A percentile compares a stretch with the other conserved stretches of the same genome.
Conservation (phyloP, 2,888 invertebrate species). For the Troglohyphantes excavatus region DNA sequence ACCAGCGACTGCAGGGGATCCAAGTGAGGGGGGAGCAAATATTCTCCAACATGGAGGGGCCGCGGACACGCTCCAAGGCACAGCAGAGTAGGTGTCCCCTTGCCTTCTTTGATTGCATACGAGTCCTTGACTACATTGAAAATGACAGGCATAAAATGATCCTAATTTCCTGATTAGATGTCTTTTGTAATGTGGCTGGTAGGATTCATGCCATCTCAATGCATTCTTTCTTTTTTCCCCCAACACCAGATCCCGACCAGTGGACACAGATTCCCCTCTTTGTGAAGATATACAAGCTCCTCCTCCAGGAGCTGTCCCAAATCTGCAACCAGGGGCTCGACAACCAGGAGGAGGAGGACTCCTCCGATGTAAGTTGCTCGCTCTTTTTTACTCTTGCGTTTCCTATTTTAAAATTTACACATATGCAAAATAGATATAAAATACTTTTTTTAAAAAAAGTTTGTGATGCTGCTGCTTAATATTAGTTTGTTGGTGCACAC, state of each 20-base stretch:
- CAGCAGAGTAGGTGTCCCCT: conserved; percentile 82
- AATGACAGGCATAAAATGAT: too few species aligned
- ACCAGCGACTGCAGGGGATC: conserved; percentile 85
- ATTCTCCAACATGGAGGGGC: conserved; percentile 80
- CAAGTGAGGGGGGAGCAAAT: conserved; percentile 86
- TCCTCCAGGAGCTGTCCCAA: conserved; percentile 87
- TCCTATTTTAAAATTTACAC: neutral
- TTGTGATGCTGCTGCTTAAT: neutral
- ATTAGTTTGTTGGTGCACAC: neutral
- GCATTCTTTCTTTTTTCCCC: neutral
- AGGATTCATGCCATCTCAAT: neutral
- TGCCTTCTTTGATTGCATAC: neutral
- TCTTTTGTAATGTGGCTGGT: neutral
- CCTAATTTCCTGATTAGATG: too few species aligned
- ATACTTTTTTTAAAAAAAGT: neutral
- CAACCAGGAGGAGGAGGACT: conserved; percentile 82
- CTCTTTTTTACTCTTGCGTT: neutral
- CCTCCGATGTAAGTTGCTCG: conserved; percentile 81
- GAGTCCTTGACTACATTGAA: too few species aligned
- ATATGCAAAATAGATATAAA: neutral
- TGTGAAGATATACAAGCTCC: conserved; percentile 88
- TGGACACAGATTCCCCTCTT: conserved; percentile 87
- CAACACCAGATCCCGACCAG: conserved; percentile 83
- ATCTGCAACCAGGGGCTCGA: conserved; percentile 84
- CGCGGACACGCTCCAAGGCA: conserved; percentile 82